A percentile compares a stretch with the other conserved stretches of the same genome.
Evolutionary conservation across 2,797 vertebrate genomes (phyloP).

Genomic region (Sus cebifrons): DNA sequence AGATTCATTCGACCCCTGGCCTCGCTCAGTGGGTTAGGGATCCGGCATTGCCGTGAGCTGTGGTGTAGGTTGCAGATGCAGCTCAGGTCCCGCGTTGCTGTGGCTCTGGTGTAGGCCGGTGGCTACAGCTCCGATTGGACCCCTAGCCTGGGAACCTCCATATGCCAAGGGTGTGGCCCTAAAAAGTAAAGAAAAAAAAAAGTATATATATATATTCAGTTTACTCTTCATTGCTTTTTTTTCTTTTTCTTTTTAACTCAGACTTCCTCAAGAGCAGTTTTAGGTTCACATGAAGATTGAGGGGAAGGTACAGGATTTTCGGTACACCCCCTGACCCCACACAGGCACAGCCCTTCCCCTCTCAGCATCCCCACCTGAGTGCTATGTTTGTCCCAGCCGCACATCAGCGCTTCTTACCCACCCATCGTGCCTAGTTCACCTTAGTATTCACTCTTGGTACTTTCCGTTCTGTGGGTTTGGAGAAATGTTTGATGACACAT

Average conservation of each 20-base stretch:
- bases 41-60: too few species aligned
- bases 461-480: background rate
- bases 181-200: too few species aligned
- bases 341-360: too few species aligned
- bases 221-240: background rate
- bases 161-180: too few species aligned
- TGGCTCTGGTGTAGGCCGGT: too few species aligned
- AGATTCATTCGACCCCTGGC: too few species aligned
- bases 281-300: background rate
- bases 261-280: background rate
- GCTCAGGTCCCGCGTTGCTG: too few species aligned
- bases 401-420: fast-evolving
- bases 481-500: fast-evolving
- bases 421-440: background rate
- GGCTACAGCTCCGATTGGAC: too few species aligned
- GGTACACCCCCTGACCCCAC: background rate
- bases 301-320: background rate
- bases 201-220: too few species aligned
- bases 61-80: too few species aligned
- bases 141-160: too few species aligned
- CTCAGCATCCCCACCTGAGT: fast-evolving
- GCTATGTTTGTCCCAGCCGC: background rate
- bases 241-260: background rate
- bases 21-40: too few species aligned
- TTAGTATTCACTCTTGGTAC: background rate